Conservation (phyloP, 2,888 invertebrate genomes). For the Phortica okadai region DNA sequence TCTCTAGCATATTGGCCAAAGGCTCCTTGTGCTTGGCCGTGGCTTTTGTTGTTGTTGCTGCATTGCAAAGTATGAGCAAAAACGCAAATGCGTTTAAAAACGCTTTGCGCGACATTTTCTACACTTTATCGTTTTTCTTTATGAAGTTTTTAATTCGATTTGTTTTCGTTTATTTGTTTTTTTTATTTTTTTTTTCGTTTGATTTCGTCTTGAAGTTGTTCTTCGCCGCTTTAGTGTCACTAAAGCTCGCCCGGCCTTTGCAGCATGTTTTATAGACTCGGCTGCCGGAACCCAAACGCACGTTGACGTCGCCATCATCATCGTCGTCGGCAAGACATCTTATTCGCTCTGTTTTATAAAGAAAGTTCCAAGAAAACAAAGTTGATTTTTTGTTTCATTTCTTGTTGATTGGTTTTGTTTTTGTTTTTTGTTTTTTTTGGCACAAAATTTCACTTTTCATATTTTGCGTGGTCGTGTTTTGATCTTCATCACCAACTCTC, state of each 20-base stretch:
- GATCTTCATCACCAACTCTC: no score
- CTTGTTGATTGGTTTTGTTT: background rate
- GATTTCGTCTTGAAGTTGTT: slow-evolving; percentile 6
- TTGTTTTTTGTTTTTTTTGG: background rate
- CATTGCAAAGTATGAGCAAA: no score
- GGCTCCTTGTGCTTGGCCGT: no score
- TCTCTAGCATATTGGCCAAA: background rate
- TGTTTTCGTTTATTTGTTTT: background rate
- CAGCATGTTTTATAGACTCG: slow-evolving; percentile 17
- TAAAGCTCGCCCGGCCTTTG: slow-evolving; percentile 22
- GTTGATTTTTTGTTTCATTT: no score
- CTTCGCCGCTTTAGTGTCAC: background rate
- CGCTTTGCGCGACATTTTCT: no score
- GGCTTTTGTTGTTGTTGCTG: no score
- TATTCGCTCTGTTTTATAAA: no score
- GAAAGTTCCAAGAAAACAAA: no score
- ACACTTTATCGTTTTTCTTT: no score
- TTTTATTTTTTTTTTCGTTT: background rate
- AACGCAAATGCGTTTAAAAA: no score
- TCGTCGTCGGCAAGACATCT: background rate
- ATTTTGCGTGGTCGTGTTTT: background rate
- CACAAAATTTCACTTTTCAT: background rate
- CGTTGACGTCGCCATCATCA: background rate
- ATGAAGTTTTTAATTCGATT: no score
- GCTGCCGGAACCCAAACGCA: background rate